Base-by-base conservation (phyloP, 2,113 vertebrate genomes). In the Pomatorhinus ruficollis region DNA sequence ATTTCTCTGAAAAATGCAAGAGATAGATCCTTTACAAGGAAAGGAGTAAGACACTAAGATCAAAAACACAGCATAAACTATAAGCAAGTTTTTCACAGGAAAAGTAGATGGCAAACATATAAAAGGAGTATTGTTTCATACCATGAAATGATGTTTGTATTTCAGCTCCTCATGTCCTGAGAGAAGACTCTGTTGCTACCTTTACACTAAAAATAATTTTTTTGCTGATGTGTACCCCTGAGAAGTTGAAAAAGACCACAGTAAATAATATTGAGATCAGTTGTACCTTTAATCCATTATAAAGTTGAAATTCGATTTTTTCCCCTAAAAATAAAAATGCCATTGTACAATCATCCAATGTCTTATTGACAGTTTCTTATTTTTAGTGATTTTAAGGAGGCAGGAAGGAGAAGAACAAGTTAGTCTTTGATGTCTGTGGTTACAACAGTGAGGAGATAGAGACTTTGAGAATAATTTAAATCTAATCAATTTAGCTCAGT, bases 321-420 rank as follows among this genome's bases (percentile, higher is more conserved):
- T 88, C 2, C 47, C 80, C 87, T 92, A 97, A 97, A 94, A 97
- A 96, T 95, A 93, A 95, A 90, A 90, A 82, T 70, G 59, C 15
- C 63, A 54, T 83, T 93, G 81, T 92, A 47, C 63, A 85, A 87
- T 86, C 64, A 90, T 72, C 85, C 64, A 83, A 25, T 70, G 71
- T 83, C 66, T 83, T 96, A 97, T 97, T 94, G 97, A 98, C 57
- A 76, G 71, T 80, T 64, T 61, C 81, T 97, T 98, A 97, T 98
- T 98, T 97, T 98, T 97, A 97, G 96, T 65, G 89, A 95, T 85
- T 83, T 89, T 94, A 96, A 96, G 96, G 87, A 92, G 66, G 42
- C 65, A 93, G 80, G 78, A 88, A 96, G 74, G 82, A 94, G 87
- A 90, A 57, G 25, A 45, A 91, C 39, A 94, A 66, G 84, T 72